Base-by-base conservation (phyloP, 35 echinoderm and acorn worm species). In the Apostichopus japonicus region DNA sequence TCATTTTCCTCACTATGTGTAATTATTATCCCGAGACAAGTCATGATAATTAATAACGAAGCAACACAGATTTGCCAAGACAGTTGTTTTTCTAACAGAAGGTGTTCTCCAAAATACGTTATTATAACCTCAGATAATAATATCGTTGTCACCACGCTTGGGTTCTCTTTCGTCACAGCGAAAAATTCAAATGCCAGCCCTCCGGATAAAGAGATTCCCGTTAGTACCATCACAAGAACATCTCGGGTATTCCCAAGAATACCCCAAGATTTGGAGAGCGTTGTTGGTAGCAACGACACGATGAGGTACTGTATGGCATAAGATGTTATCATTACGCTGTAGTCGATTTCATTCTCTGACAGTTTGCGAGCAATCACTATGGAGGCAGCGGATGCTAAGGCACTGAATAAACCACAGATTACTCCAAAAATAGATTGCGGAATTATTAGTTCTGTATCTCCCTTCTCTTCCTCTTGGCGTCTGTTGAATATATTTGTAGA, bases 51-150 rank as follows among this genome's bases (percentile, higher is more conserved):
- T 5, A 79, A 79, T n/a, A 79, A 6, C 14, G 77, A 79, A 22
- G 77, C 14, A 79, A 79, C 14, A 79, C 14, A 15, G 77, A 79
- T 79, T 79, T 15, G 14, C 77, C 77, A 79, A 79, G 77, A 23
- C 22, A 79, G 77, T 79, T 79, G 77, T 22, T 23, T 79, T 23
- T 23, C 77, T 79, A 79, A 23, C 24, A 79, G 22, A 19, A 79
- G 1, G 22, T 19, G 24, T 23, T 79, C 77, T 79, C 15, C 77
- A 10, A 79, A 79, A 79, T 79, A 79, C 15, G 77, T 79, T 79
- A 79, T 19, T 15, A 79, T 79, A 23, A 19, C 63, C 5, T 67
- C 63, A 67, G 63, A 67, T 15, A 11, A 15, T 67, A 67, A 67
- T 15, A 67, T 67, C 8, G 63, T 67, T 19, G 63, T 19, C 19